Conservation (phyloP, 2,797 vertebrate genomes). For the Gallinago stenura region DNA sequence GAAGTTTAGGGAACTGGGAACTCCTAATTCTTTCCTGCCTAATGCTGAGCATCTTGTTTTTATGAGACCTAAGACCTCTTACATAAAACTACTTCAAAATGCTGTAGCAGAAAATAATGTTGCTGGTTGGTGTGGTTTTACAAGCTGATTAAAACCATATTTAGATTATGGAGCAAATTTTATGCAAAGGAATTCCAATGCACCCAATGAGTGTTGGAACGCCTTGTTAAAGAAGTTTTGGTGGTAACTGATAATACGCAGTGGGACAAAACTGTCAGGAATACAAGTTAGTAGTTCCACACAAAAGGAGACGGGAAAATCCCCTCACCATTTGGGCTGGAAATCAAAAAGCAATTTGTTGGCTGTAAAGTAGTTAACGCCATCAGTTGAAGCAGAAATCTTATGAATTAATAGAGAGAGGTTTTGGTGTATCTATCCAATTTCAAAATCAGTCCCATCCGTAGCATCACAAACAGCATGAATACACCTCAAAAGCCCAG, state of each 20-base stretch:
- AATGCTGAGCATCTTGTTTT: neutral
- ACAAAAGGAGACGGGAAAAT: neutral
- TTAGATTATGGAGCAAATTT: neutral
- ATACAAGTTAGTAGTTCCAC: neutral
- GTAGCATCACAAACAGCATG: neutral
- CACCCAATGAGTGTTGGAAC: neutral
- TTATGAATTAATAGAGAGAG: neutral
- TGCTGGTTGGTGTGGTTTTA: neutral
- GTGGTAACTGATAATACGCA: neutral
- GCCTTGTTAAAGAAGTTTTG: neutral
- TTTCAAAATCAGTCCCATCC: neutral
- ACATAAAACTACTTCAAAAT: neutral
- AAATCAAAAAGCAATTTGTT: neutral
- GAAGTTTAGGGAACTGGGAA: neutral
- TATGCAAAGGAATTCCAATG: neutral
- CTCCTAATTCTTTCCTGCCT: neutral
- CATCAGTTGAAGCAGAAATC: neutral
- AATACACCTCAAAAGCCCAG: neutral
- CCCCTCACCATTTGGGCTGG: accelerated
- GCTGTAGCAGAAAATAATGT: neutral
- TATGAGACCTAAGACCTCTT: neutral
- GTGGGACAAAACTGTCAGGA: neutral
- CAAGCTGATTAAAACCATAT: neutral
- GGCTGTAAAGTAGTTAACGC: neutral
- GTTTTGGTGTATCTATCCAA: neutral